Percentiles rank a stretch among this genome's conserved stretches.
These are phyloP conservation scores for Meriones psammophilus DNA, from an alignment of 2,797 vertebrate genomes.

Conservation along the genomic window DNA sequence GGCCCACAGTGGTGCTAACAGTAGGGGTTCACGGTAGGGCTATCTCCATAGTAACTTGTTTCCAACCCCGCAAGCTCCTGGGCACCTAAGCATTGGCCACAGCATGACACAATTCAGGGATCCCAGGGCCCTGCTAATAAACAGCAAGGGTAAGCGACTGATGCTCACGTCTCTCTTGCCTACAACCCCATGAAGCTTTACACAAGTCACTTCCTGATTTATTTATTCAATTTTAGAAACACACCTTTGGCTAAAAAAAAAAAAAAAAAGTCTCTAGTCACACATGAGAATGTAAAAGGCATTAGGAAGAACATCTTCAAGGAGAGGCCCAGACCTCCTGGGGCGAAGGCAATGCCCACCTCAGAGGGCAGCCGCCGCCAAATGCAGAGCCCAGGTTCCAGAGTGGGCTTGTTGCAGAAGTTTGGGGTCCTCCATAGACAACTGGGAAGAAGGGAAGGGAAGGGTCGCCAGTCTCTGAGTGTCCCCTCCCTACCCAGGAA, in stretches of 20 bases:
- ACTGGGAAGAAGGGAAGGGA: accelerated
- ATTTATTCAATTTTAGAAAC: conserved; percentile 56
- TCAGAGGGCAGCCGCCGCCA: background rate
- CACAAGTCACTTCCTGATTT: conserved; percentile 18
- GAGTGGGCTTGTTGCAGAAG: too few relatives aligned
- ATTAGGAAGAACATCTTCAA: background rate
- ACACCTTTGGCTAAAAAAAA: background rate
- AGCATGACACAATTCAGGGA: background rate
- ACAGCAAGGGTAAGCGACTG: accelerated
- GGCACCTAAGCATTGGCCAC: too few relatives aligned
- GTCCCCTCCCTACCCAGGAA: accelerated
- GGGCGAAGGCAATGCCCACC: accelerated
- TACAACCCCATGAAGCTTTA: accelerated
- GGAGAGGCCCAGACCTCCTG: background rate
- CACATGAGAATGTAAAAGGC: background rate
- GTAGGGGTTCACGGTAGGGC: background rate
- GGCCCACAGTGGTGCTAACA: accelerated
- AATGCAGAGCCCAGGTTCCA: accelerated
- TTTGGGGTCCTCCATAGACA: accelerated
- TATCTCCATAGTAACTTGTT: accelerated
- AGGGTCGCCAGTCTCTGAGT: accelerated
- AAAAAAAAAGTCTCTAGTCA: conserved; percentile 57
- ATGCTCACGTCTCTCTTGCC: accelerated
- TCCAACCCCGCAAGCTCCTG: background rate
- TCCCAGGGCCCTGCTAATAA: background rate